Percentiles rank a stretch among this genome's conserved stretches.
Conservation (phyloP, 23 tunicate genomes). For the Trididemnum clinides region DNA sequence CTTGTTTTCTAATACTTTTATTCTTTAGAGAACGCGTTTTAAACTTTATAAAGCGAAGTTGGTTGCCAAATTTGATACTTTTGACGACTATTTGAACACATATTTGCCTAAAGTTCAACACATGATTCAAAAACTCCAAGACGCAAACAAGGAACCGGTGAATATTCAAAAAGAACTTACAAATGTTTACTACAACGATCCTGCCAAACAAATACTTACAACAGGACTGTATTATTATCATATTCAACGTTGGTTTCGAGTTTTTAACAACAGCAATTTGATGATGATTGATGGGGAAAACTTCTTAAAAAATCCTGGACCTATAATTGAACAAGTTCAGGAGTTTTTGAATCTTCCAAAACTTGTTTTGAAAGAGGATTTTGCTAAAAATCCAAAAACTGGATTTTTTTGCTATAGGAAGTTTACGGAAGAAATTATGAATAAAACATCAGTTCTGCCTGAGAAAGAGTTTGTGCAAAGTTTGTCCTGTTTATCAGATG, state of each 20-base stretch:
- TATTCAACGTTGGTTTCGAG: constrained; percentile 5
- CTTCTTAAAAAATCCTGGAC: constrained; percentile 8
- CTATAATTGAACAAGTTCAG: constrained; percentile 26
- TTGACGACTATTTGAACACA: no score
- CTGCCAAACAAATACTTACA: background rate
- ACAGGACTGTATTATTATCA: constrained; percentile 2
- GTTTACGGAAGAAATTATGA: background rate
- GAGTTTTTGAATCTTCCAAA: constrained; percentile 32
- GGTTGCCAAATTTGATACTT: no score
- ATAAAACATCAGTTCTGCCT: background rate
- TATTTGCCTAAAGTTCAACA: no score
- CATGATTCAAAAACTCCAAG: no score
- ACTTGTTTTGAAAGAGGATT: constrained; percentile 28
- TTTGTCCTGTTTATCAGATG: constrained; percentile 20
- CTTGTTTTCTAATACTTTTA: no score
- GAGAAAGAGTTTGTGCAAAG: no score
- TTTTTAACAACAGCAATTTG: background rate
- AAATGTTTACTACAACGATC: background rate
- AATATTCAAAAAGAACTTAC: no score
- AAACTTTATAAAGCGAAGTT: no score
- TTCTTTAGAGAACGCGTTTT: no score
- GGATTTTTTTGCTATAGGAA: constrained; percentile 30
- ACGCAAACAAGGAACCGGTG: no score
- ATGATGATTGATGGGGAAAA: constrained; percentile 32
- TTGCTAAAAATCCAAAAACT: constrained; percentile 24